Conservation (phyloP, 2,113 vertebrate genomes). For the Candoia aspera region DNA sequence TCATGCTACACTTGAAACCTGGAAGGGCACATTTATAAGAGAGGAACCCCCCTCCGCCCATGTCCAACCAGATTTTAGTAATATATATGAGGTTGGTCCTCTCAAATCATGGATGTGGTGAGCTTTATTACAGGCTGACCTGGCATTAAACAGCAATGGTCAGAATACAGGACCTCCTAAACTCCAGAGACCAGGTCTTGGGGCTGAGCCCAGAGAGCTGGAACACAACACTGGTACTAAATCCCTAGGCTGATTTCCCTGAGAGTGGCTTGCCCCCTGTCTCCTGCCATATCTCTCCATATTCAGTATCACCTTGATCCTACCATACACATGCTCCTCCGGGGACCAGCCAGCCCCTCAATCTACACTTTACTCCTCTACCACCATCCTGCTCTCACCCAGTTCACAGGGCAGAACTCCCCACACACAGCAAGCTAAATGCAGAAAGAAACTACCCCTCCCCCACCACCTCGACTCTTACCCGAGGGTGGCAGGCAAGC, state of each 20-base stretch:
- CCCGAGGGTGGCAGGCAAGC: not conserved
- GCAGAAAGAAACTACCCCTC: not conserved
- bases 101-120: not conserved
- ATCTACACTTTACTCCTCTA: not conserved
- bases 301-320: too few species aligned
- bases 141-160: not conserved
- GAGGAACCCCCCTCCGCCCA: not conserved
- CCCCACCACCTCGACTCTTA: not conserved
- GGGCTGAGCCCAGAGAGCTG: too few species aligned
- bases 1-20: not conserved
- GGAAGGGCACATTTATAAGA: not conserved
- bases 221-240: too few species aligned
- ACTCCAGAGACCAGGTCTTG: not conserved
- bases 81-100: not conserved
- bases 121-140: not conserved
- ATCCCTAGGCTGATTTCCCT: too few species aligned
- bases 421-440: not conserved
- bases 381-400: not conserved
- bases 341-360: not conserved
- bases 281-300: too few species aligned
- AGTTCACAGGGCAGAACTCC: not conserved
- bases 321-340: too few species aligned
- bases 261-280: too few species aligned
- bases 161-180: not conserved
- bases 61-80: not conserved